Base-by-base conservation (phyloP, 2,888 invertebrate species). In the Mesochorus sp. region DNA sequence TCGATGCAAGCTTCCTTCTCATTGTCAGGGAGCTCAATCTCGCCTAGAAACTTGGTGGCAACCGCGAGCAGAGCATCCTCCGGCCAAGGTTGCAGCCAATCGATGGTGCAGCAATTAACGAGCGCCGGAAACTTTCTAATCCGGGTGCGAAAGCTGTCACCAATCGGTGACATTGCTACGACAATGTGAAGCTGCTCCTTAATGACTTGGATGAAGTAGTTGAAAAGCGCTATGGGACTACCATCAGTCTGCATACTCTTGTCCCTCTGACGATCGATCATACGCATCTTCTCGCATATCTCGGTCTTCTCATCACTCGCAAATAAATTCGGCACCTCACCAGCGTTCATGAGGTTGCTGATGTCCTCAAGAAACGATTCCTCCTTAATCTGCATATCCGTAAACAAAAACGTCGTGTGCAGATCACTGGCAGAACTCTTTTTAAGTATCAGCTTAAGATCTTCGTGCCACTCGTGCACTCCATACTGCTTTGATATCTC, bases 31-130 rank as follows among this genome's bases (percentile, higher is more conserved):
- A 98, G 91, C 82, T 97, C 95, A 26, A 97, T 94, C 72, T 95
- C 95, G 64, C 93, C 94, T 10, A 98, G 91, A 91, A 97, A 90
- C 83, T 93, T 92, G 0, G 94, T 95, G 0, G 98, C 97, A 0
- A 98, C 98, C 0, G 98, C 98, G 26, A 97, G 91, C 26, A 98
- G 90, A 0, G 98, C 98, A 91, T 98, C 98, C 84, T 96, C 95
- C 0, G 99, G 98, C 99, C 99, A 98, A 49, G 96, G 94, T 92
- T 97, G 97, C 91, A 98, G 96, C 98, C 98, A 98, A 89, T 98
- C 97, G 80, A 98, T 98, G 0, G 98, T 98, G 89, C 98, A 98
- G 89, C 98, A 98, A 90, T 98, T 98, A 70, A 98, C 96, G 31
- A 98, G 93, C 0, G 98, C 95, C 0, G 98, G 98, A 89, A 98